phyloP scores from a whole-genome alignment of 2,113 vertebrate genomes.

The Isurus oxyrinchus region DNA sequence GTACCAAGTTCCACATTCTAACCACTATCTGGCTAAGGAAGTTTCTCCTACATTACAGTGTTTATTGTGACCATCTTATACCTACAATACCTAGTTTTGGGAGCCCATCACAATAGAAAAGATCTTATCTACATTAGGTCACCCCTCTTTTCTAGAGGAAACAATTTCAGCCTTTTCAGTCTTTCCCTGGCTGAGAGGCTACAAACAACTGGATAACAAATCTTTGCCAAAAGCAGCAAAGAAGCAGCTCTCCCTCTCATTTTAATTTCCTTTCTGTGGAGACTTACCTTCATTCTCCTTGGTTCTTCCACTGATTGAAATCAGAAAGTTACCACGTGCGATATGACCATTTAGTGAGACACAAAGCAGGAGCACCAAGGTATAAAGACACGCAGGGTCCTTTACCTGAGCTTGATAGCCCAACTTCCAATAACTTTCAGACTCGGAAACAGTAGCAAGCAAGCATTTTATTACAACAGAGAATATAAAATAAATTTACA shows the following conservation, averaged over 20 bases:
- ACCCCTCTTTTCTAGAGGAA: neutral
- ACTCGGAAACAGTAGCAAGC: constrained; percentile 67
- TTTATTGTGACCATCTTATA: no score
- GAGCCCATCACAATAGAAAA: no score
- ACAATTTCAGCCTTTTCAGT: neutral
- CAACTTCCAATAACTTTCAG: constrained; percentile 39
- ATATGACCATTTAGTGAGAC: neutral
- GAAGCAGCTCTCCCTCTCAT: neutral
- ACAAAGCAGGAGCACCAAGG: neutral
- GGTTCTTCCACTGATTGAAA: neutral
- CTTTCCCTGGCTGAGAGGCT: neutral
- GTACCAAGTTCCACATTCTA: no score
- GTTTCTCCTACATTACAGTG: no score
- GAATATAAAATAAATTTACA: constrained; percentile 87
- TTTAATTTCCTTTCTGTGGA: neutral
- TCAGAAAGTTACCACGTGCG: neutral
- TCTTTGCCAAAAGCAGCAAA: neutral
- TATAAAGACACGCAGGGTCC: neutral
- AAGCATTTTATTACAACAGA: constrained; percentile 83
- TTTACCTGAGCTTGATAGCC: neutral
- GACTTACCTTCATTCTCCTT: neutral
- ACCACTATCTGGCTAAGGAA: no score
- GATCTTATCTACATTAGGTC: neutral
- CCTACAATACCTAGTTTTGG: no score
- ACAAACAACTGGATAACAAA: neutral